A percentile compares a stretch with the other conserved stretches of the same genome.
Conservation (phyloP, 1,140 invertebrate genomes). For the Aphelenchoides avenae region DNA sequence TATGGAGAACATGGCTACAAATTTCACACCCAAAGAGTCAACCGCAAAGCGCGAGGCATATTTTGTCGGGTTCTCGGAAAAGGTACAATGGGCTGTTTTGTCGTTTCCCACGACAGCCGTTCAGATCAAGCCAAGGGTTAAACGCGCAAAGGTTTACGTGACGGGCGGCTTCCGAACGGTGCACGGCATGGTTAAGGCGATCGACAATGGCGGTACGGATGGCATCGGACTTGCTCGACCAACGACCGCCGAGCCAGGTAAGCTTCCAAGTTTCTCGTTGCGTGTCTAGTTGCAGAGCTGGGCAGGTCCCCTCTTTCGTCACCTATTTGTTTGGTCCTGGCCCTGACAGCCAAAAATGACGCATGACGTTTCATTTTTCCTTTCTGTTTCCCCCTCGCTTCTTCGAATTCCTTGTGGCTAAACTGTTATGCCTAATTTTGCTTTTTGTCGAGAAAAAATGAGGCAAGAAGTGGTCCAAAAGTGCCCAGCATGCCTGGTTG, state of each 20-base stretch:
- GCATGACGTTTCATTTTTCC: no score
- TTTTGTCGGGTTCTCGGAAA: constrained; percentile 25
- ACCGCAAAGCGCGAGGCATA: constrained; percentile 24
- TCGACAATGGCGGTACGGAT: constrained; percentile 14
- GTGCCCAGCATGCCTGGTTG: no score
- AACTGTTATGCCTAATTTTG: no score
- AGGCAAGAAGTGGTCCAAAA: no score
- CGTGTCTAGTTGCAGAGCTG: no score
- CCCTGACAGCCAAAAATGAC: no score
- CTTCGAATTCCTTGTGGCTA: no score
- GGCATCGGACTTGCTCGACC: constrained; percentile 22
- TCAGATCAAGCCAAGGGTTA: constrained; percentile 14
- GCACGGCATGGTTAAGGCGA: constrained; percentile 18
- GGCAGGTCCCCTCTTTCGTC: no score
- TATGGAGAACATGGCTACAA: constrained; percentile 5
- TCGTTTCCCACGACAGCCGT: background rate
- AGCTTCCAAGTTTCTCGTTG: no score
- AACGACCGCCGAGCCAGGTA: constrained; percentile 20
- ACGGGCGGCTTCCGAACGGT: constrained; percentile 27
- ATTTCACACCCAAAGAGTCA: constrained; percentile 12
- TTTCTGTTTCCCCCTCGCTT: no score
- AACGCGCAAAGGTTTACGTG: constrained; percentile 19
- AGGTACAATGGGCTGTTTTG: constrained; percentile 1
- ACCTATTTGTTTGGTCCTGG: no score
- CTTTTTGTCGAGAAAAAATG: no score